phyloP scores from a whole-genome alignment of 2,888 invertebrate genomes.

The Gnatocerus cornutus region DNA sequence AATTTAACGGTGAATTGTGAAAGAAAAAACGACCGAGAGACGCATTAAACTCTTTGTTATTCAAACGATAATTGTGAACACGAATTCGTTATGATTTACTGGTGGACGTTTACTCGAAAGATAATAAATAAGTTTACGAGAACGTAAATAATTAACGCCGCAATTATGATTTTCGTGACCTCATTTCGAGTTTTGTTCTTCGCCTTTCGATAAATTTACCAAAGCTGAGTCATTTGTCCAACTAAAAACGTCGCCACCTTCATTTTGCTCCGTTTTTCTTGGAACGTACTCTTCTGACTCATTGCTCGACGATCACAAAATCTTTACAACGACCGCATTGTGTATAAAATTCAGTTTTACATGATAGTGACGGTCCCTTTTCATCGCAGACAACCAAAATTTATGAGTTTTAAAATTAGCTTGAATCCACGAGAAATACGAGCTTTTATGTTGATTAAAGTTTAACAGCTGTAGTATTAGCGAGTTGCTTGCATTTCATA shows the following conservation, averaged over 20 bases:
- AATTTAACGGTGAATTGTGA: background rate
- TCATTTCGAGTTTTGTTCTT: too few species aligned
- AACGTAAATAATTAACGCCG: background rate
- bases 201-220: background rate
- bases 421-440: slow-evolving; percentile 44
- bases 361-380: slow-evolving; percentile 34
- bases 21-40: background rate
- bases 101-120: background rate
- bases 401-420: slow-evolving; percentile 51
- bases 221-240: background rate
- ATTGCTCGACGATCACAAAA: background rate
- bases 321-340: background rate
- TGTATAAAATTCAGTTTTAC: slow-evolving; percentile 34
- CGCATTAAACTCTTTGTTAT: background rate
- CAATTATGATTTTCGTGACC: background rate
- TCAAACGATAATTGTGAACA: slow-evolving; percentile 1
- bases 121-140: slow-evolving; percentile 13
- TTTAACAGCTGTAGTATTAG: slow-evolving; percentile 45
- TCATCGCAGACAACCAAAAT: slow-evolving; percentile 42
- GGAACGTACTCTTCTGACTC: slow-evolving; percentile 1
- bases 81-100: background rate
- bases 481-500: slow-evolving; percentile 37
- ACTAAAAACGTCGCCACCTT: slow-evolving; percentile 5
- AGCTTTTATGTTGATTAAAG: slow-evolving; percentile 57
- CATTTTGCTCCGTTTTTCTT: slow-evolving; percentile 20